Conservation (phyloP, 1,140 invertebrate genomes). For the Leptinotarsa lineolata region DNA sequence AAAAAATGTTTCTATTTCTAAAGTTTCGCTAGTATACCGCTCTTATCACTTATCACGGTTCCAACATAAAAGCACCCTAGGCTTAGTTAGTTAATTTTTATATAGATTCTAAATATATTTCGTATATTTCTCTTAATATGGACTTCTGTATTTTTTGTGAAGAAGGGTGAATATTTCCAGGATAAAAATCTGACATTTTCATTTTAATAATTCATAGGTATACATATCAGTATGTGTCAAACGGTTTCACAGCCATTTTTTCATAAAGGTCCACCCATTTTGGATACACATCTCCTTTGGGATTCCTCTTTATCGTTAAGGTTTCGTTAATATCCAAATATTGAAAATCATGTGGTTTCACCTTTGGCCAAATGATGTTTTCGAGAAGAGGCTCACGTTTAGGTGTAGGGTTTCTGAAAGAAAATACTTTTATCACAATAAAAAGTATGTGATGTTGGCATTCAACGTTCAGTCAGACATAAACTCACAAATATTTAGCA, state of each 20-base stretch:
- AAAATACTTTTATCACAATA: background rate
- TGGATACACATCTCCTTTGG: slow-evolving; percentile 4
- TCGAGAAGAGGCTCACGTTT: slow-evolving; percentile 9
- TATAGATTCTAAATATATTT: no score
- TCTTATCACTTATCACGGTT: no score
- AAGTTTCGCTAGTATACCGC: no score
- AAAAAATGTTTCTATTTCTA: no score
- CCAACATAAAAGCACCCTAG: no score
- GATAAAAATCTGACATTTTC: no score
- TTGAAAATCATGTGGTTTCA: slow-evolving; percentile 18
- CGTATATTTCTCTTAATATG: no score
- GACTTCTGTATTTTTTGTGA: no score
- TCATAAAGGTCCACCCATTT: slow-evolving; percentile 23
- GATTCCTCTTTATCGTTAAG: slow-evolving; percentile 18
- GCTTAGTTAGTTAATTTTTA: no score
- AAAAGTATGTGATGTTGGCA: background rate
- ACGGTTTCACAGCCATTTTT: slow-evolving; percentile 13
- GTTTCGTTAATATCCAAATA: slow-evolving; percentile 25
- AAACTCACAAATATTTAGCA: slow-evolving; percentile 23
- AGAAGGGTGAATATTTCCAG: no score
- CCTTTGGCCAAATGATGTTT: slow-evolving; percentile 26
- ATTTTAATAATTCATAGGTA: no score
- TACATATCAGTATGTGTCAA: slow-evolving; percentile 7
- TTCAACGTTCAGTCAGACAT: background rate
- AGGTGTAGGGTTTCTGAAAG: slow-evolving; percentile 30